Evolutionary conservation across 2,888 invertebrate genomes (phyloP).

Genomic region (Drosophila eohydei): DNA sequence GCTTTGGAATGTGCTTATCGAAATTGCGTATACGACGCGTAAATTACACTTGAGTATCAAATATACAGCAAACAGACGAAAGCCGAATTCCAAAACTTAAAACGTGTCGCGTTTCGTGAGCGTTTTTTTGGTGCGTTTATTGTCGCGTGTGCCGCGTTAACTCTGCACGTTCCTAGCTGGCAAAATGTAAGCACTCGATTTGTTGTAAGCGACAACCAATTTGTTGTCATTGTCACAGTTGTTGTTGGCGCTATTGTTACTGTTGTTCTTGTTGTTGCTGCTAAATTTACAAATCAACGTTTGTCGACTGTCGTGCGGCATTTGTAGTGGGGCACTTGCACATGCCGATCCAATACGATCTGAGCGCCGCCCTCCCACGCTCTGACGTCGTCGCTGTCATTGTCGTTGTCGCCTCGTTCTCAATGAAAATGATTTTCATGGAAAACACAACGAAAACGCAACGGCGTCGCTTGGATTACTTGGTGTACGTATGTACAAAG

Average conservation of each 20-base stretch:
- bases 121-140: constrained; percentile 41
- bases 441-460: constrained; percentile 56
- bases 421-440: constrained; percentile 75
- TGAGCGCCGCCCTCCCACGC: constrained; percentile 37
- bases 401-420: constrained; percentile 45
- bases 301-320: constrained; percentile 32
- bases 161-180: constrained; percentile 43
- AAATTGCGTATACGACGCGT: constrained; percentile 42
- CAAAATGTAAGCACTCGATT: constrained; percentile 69
- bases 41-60: constrained; percentile 22
- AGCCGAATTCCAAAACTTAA: constrained; percentile 28
- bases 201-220: constrained; percentile 58
- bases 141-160: constrained; percentile 57
- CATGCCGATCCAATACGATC: constrained; percentile 53
- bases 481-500: constrained; percentile 20
- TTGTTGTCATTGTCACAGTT: constrained; percentile 59
- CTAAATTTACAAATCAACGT: constrained; percentile 56
- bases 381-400: constrained; percentile 18
- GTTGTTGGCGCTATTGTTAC: constrained; percentile 15
- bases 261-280: constrained; percentile 24
- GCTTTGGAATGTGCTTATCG: constrained; percentile 40
- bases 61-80: constrained; percentile 5
- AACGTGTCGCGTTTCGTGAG: constrained; percentile 36
- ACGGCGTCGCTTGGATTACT: constrained; percentile 64
- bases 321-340: constrained; percentile 41